Conservation (phyloP, 2,888 invertebrate genomes). For the Lasioglossum figueresi region DNA sequence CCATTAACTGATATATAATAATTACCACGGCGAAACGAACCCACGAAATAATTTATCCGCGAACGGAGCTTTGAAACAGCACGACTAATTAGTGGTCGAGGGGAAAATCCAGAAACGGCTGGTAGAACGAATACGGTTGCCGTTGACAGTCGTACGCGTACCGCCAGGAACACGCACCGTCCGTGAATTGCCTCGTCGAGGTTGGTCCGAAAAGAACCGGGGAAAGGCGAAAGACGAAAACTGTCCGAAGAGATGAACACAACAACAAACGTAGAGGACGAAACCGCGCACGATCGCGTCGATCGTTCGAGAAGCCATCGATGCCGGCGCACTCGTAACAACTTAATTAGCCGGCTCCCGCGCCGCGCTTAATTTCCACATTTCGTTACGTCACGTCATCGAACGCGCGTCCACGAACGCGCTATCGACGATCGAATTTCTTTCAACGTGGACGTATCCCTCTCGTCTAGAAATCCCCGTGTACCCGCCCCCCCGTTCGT, state of each 20-base stretch:
- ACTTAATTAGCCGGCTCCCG: slow-evolving; percentile 48
- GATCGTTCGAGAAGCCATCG: slow-evolving; percentile 26
- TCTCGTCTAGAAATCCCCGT: slow-evolving; percentile 15
- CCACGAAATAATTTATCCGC: not conserved
- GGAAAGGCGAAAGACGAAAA: slow-evolving; percentile 21
- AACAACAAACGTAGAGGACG: slow-evolving; percentile 11
- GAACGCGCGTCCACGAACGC: slow-evolving; percentile 53
- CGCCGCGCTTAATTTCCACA: slow-evolving; percentile 21
- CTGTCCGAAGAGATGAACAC: slow-evolving; percentile 13
- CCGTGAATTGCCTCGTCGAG: slow-evolving; percentile 34
- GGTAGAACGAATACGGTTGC: not conserved
- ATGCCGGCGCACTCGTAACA: slow-evolving; percentile 75
- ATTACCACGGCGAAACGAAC: not conserved
- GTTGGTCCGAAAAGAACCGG: slow-evolving; percentile 6
- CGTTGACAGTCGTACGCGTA: not conserved
- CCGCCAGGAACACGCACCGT: slow-evolving; percentile 11
- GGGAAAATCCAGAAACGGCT: not conserved
- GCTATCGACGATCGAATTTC: slow-evolving; percentile 53
- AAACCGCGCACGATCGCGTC: slow-evolving; percentile 12
- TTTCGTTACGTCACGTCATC: slow-evolving; percentile 18
- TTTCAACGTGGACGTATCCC: slow-evolving; percentile 48
- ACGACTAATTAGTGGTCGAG: not conserved
- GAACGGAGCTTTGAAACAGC: not conserved
- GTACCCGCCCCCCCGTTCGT: not conserved
- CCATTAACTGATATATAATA: not conserved